Evolutionary conservation across 2,797 vertebrate genomes (phyloP).

Genomic region (Darevskia mixta): DNA sequence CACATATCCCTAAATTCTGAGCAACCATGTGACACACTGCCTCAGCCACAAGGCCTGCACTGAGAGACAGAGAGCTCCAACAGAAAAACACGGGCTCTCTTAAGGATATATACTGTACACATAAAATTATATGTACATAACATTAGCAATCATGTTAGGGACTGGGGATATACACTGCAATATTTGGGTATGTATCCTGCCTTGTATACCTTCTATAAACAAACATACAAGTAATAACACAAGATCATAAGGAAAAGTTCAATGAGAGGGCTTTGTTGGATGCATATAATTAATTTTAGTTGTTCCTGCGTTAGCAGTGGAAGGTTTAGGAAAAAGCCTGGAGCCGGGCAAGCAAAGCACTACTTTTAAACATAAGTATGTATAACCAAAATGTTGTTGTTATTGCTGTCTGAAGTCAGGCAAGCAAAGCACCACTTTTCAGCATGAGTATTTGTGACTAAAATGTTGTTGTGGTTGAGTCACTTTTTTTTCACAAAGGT

Average conservation of each 20-base stretch:
- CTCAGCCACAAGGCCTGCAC: too few relatives aligned
- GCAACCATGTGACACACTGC: too few relatives aligned
- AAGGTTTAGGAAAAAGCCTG: background rate
- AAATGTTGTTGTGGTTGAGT: background rate
- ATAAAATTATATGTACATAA: too few relatives aligned
- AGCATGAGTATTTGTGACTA: background rate
- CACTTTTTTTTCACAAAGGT: too few relatives aligned
- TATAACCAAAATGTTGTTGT: background rate
- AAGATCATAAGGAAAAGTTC: background rate
- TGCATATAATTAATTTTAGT: background rate
- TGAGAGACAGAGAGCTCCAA: too few relatives aligned
- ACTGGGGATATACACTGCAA: background rate
- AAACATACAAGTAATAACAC: background rate
- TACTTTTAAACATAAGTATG: background rate
- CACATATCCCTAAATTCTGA: too few relatives aligned
- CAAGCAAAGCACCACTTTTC: too few relatives aligned
- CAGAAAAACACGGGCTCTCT: too few relatives aligned
- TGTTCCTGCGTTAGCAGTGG: background rate
- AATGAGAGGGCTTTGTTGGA: background rate
- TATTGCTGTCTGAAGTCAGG: background rate
- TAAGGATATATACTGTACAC: too few relatives aligned
- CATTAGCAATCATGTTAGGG: background rate
- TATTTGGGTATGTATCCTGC: background rate
- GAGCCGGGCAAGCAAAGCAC: background rate
- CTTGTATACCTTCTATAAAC: too few relatives aligned